Percentiles rank a stretch among this genome's conserved stretches.
Conservation (phyloP, 2,113 vertebrate genomes). For the Aleadryas rufinucha region DNA sequence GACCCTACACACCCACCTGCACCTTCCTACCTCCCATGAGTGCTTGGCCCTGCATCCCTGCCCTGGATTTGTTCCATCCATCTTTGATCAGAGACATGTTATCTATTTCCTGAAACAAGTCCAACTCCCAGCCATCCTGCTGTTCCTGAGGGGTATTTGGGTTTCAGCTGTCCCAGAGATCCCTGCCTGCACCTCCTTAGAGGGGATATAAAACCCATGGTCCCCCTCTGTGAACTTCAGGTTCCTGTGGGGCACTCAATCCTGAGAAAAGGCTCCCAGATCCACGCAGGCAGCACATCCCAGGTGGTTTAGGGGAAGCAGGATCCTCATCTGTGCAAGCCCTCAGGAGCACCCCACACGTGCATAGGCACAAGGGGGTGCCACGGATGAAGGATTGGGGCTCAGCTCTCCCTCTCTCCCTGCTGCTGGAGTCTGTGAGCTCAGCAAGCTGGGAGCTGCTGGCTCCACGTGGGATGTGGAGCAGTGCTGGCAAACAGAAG, state of each 20-base stretch:
- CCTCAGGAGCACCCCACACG: not conserved
- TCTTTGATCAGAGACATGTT: not conserved
- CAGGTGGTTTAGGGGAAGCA: not conserved
- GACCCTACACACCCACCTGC: not conserved
- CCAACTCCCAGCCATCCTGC: not conserved
- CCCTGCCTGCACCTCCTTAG: not conserved
- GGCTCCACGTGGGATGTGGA: accelerated
- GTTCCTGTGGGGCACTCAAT: not conserved
- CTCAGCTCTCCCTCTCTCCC: not conserved
- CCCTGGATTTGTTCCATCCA: not conserved
- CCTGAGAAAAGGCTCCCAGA: not conserved
- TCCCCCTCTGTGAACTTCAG: not conserved
- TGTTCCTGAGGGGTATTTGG: not conserved
- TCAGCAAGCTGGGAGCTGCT: not conserved
- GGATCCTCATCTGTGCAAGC: not conserved
- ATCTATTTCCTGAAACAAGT: not conserved
- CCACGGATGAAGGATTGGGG: accelerated
- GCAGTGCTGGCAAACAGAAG: too few relatives aligned
- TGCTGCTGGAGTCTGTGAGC: not conserved
- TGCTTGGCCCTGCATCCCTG: not conserved
- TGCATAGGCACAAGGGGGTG: accelerated
- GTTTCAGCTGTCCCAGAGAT: not conserved
- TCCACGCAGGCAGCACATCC: not conserved
- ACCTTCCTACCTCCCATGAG: not conserved
- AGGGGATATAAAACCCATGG: accelerated